A percentile compares a stretch with the other conserved stretches of the same genome.
phyloP scores from a whole-genome alignment of 1,140 invertebrate genomes.

The Atta colombica region DNA sequence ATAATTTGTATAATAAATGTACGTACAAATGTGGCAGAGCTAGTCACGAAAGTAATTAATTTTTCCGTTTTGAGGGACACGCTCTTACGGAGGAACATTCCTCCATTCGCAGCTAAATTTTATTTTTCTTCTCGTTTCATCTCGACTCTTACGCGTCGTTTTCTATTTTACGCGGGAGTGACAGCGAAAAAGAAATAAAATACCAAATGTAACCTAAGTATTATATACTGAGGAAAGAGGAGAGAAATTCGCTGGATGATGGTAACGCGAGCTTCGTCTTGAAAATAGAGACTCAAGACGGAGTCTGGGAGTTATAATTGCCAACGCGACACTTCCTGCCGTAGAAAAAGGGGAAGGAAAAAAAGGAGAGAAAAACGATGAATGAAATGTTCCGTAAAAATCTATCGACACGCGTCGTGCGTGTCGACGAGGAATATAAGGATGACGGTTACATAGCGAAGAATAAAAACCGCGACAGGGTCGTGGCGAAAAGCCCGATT shows the following conservation, averaged over 20 bases:
- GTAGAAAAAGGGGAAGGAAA: background rate
- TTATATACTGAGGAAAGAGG: constrained; percentile 56
- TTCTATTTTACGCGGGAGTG: constrained; percentile 53
- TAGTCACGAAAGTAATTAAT: constrained; percentile 46
- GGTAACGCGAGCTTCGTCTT: constrained; percentile 62
- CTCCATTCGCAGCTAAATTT: constrained; percentile 38
- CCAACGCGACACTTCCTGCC: constrained; percentile 56
- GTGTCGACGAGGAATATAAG: constrained; percentile 8
- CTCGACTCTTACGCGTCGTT: constrained; percentile 31
- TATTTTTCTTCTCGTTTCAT: constrained; percentile 53
- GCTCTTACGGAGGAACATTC: constrained; percentile 22
- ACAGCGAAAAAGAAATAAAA: constrained; percentile 62
- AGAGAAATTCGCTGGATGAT: constrained; percentile 61
- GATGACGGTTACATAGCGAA: constrained; percentile 26
- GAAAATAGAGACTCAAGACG: constrained; percentile 53
- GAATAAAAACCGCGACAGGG: constrained; percentile 43
- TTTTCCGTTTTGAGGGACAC: constrained; percentile 47
- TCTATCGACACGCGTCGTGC: constrained; percentile 32
- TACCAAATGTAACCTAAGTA: constrained; percentile 61
- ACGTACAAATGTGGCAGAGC: constrained; percentile 30
- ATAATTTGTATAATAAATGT: constrained; percentile 46
- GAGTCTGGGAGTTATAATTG: constrained; percentile 60
- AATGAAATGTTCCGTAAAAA: constrained; percentile 24
- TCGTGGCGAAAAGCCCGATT: constrained; percentile 17
- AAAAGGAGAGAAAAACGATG: background rate